Percentiles rank a stretch among this genome's conserved stretches.
Conservation (phyloP, 1,140 invertebrate species). For the Drosophila serrata region DNA sequence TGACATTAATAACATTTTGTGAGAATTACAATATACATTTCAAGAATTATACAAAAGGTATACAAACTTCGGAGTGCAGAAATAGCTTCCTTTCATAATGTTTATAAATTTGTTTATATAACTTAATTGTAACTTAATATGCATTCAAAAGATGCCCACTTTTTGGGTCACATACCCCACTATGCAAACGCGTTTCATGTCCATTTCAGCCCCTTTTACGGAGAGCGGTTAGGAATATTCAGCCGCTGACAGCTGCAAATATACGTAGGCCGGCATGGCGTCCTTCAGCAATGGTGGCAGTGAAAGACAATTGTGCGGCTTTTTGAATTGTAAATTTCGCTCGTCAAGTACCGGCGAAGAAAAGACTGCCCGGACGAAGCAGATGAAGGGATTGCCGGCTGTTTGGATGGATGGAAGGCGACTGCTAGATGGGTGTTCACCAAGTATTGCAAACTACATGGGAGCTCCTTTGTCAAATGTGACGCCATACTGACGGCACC, state of each 20-base stretch:
- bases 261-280: slow-evolving; percentile 32
- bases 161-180: background rate
- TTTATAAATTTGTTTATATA: too few species aligned
- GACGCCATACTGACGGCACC: slow-evolving; percentile 51
- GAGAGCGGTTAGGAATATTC: slow-evolving; percentile 47
- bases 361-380: slow-evolving; percentile 21
- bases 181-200: background rate
- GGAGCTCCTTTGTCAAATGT: slow-evolving; percentile 40
- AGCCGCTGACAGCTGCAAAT: slow-evolving; percentile 64
- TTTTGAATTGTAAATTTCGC: slow-evolving; percentile 77
- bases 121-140: background rate
- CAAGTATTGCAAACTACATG: slow-evolving; percentile 59
- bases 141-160: background rate
- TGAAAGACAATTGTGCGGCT: slow-evolving; percentile 65
- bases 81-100: too few species aligned
- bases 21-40: too few species aligned
- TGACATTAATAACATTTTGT: too few species aligned
- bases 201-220: background rate
- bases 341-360: slow-evolving; percentile 47
- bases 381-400: slow-evolving; percentile 12
- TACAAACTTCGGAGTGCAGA: too few species aligned
- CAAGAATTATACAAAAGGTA: too few species aligned
- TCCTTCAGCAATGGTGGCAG: slow-evolving; percentile 15
- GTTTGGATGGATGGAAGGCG: slow-evolving; percentile 10
- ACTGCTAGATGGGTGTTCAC: slow-evolving; percentile 36